phyloP scores from a whole-genome alignment of 2,888 invertebrate species.

The Epicampocera succincta region DNA sequence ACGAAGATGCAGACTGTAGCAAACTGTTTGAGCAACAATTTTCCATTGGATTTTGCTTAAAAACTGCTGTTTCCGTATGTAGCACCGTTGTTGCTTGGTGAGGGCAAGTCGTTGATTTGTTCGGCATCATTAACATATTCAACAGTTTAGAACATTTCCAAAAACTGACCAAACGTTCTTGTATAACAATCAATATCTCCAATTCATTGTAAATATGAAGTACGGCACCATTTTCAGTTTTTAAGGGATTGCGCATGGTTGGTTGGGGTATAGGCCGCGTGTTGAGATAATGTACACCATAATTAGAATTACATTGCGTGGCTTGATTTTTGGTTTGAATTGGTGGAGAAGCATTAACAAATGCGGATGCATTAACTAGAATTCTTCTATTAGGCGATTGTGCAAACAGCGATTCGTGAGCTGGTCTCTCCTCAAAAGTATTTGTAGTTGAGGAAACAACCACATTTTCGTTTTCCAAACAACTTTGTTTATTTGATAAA shows the following conservation, averaged over 20 bases:
- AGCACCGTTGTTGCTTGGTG: constrained; percentile 4
- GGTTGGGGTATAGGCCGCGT: constrained; percentile 67
- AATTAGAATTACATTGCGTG: constrained; percentile 58
- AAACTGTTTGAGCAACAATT: constrained; percentile 40
- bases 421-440: constrained; percentile 68
- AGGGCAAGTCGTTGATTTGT: constrained; percentile 7
- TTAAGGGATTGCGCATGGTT: constrained; percentile 77
- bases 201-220: constrained; percentile 78
- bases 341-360: constrained; percentile 21
- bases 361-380: constrained; percentile 35
- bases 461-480: constrained; percentile 67
- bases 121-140: constrained; percentile 72
- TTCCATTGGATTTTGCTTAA: constrained; percentile 19
- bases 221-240: constrained; percentile 76
- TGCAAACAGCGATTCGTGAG: constrained; percentile 15
- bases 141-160: constrained; percentile 80
- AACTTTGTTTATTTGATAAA: constrained; percentile 1
- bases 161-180: constrained; percentile 77
- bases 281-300: constrained; percentile 72
- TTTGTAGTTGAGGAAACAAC: constrained; percentile 70
- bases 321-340: constrained; percentile 68
- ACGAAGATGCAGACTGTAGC: constrained; percentile 26
- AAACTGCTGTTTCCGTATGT: constrained; percentile 39
- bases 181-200: constrained; percentile 79
- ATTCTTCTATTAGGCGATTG: constrained; percentile 38